Percentiles rank a stretch among this genome's conserved stretches.
These are phyloP conservation scores for Papilio polyxenes DNA, from an alignment of 1,140 invertebrate species.

Conservation along the genomic window DNA sequence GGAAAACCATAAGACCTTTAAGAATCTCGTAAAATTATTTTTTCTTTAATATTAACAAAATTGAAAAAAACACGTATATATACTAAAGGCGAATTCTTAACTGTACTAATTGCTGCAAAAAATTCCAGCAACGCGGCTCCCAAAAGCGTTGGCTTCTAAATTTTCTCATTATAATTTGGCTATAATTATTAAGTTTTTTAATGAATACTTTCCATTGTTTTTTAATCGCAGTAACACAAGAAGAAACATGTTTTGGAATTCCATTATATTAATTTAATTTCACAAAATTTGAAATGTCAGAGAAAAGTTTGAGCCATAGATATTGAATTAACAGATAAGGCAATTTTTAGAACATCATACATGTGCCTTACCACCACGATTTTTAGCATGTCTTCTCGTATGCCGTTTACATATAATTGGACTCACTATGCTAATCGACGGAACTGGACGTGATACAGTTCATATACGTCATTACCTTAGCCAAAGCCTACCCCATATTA, in stretches of 20 bases:
- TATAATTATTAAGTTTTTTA: not conserved
- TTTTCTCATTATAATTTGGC: not conserved
- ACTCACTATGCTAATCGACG: no score
- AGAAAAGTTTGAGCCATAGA: no score
- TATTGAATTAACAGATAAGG: no score
- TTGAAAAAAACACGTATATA: not conserved
- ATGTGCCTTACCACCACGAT: no score
- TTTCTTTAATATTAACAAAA: not conserved
- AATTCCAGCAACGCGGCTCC: not conserved
- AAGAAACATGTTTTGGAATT: not conserved
- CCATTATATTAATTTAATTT: not conserved
- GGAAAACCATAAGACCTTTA: not conserved
- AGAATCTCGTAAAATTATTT: not conserved
- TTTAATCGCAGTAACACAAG: not conserved
- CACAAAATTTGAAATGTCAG: not conserved
- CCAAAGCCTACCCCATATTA: no score
- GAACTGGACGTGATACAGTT: no score
- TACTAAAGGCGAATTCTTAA: not conserved
- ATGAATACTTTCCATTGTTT: not conserved
- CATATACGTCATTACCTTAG: no score
- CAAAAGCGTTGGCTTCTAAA: not conserved
- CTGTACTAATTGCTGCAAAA: constrained; percentile 11
- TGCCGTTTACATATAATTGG: no score
- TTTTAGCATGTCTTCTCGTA: no score
- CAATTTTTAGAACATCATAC: no score